Evolutionary conservation across 2,113 vertebrate genomes (phyloP).

Genomic region (Lathamus discolor): DNA sequence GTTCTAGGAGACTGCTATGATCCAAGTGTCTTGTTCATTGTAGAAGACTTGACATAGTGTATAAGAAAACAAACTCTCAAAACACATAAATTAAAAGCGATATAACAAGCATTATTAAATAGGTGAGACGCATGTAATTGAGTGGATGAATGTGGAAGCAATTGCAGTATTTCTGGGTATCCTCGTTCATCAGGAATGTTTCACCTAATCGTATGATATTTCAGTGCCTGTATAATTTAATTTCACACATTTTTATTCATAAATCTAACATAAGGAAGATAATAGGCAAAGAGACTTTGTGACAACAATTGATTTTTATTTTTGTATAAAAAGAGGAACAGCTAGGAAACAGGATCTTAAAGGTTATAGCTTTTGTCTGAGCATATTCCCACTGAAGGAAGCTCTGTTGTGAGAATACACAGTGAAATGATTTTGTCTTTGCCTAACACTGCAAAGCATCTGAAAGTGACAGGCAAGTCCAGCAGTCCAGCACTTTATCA

Average conservation of each 20-base stretch:
- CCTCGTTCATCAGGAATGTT: slow-evolving; percentile 29
- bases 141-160: neutral
- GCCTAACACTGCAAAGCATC: neutral
- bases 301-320: slow-evolving; percentile 45
- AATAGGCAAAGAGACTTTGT: slow-evolving; percentile 16
- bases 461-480: slow-evolving; percentile 13
- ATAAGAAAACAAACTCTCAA: slow-evolving; percentile 61
- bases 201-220: slow-evolving; percentile 44
- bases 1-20: slow-evolving; percentile 41
- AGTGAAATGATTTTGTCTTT: slow-evolving; percentile 41
- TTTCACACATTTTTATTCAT: slow-evolving; percentile 53
- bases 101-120: slow-evolving; percentile 58
- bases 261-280: slow-evolving; percentile 39
- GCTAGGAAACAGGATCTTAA: slow-evolving; percentile 8
- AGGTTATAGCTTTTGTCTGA: slow-evolving; percentile 53
- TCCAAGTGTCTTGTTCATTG: slow-evolving; percentile 40
- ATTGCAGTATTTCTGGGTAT: slow-evolving; percentile 27
- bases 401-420: slow-evolving; percentile 18
- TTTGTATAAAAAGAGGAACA: slow-evolving; percentile 10
- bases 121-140: slow-evolving; percentile 64
- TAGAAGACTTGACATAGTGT: neutral
- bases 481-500: neutral
- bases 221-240: slow-evolving; percentile 51
- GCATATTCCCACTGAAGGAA: neutral
- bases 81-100: slow-evolving; percentile 53